Base-by-base conservation (phyloP, 2,797 vertebrate genomes). In the Thalassophryne amazonica region DNA sequence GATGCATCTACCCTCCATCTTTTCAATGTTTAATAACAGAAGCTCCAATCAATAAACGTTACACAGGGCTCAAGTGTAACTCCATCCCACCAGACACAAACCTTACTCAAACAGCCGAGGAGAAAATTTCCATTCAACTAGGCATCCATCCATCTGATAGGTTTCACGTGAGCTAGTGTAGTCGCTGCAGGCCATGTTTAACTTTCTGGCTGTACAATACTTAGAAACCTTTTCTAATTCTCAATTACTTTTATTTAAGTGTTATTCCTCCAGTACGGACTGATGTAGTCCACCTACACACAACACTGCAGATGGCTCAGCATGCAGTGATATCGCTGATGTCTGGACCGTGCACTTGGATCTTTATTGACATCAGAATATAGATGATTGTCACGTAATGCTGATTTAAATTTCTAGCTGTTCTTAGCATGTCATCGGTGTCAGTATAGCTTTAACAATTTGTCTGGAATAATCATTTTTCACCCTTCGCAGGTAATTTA, bases 1-100 rank as follows among this genome's bases (percentile, higher is more conserved):
- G 62, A 73, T 69, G 54, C 61, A 60, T 60, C 60, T 49, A 31
- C 39, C 52, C 32, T 51, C 34, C 52, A 53, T 38, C 60, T 48
- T 60, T 75, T 88, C 58, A 87, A 86, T 89, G 77, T 86, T 89
- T 84, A 84, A 86, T 86, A 87, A 81, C 6, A 45, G 79, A 68
- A 59, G 53, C 54, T 35, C 54, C 57, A 48, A 87, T 88, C 86
- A 73, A 88, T 88, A 85, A 80, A 71, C 85, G 87, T 86, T 80
- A 83, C 68, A 74, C 68, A 18, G 39, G 43, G 50, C 54, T 68
- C 24, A 6, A 59, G 24, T 23, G 69, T 69, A 81, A 71, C 78
- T 70, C 33, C 75, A 80, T 80, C 74, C 60, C 60, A 36, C 49
- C 14, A 17, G 63, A 74, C 71, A 64, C 49, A 18, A 52, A 43